Base-by-base conservation (phyloP, 2,113 vertebrate species). In the Prolemur simus region DNA sequence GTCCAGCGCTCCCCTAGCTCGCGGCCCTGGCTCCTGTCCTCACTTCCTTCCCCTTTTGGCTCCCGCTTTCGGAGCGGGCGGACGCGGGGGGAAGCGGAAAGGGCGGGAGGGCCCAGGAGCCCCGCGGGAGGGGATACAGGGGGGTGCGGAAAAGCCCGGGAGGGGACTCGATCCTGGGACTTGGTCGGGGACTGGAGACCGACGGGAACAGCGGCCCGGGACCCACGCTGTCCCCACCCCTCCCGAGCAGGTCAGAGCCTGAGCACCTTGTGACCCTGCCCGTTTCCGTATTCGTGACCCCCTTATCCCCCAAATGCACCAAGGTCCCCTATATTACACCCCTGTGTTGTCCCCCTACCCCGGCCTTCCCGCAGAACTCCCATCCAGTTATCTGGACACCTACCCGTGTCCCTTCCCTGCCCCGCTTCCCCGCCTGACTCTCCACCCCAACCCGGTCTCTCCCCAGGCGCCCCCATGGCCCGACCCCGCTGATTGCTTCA, bases 31-130 rank as follows among this genome's bases (percentile, higher is more conserved):
- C 95, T 93, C 88, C 95, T 87, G 96, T 93, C 87, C 96, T 96
- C 97, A 97, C 95, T 98, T 97, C 97, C 97, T 98, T 97, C 96
- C 97, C 97, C 87, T 97, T 98, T 96, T 97, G 97, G 96, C 98
- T 98, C 94, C 95, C 29, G 94, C 64, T 76, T 85, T 93, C 87
- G 47, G 49, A 81, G 86, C 89, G 45, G 93, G 97, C 96, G 95
- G 97, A 95, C 89, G 87, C 93, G 47, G 94, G 69, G 96, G 96
- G 77, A 94, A 89, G 88, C 94, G 95, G 60, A 95, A 78, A 95
- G 95, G 96, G 94, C 73, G 92, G 96, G 85, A 87, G 68, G 80
- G 69, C 73, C 92, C 42, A n/a, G 45, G 81, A 84, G 94, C 25
- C 42, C 29, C 81, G 87, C 56, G 66, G 71, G 74, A 91, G 60